phyloP scores from a whole-genome alignment of 1,140 invertebrate genomes.

The Halesus radiatus region DNA sequence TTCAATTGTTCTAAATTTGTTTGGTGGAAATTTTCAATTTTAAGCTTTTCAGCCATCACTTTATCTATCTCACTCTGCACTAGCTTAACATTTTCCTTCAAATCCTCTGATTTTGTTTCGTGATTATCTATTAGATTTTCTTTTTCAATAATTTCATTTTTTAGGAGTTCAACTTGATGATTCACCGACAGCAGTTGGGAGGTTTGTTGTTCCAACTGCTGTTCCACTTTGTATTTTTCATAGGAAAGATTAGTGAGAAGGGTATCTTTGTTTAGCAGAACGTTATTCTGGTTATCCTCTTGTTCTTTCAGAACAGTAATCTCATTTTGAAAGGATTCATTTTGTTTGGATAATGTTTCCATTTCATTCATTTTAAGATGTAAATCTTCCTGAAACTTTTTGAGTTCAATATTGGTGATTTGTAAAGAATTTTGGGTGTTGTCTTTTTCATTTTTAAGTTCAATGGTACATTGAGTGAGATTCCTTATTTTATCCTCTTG shows the following conservation, averaged over 20 bases:
- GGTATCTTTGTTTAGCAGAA: background rate
- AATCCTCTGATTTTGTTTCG: background rate
- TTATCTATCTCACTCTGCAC: background rate
- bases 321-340: background rate
- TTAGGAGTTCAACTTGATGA: background rate
- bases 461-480: background rate
- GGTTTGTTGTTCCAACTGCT: background rate
- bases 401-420: background rate
- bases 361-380: conserved; percentile 6
- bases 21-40: background rate
- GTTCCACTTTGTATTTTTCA: background rate
- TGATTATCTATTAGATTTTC: background rate
- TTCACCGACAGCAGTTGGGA: background rate
- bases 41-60: background rate
- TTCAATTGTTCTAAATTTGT: background rate
- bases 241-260: background rate
- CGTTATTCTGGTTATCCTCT: too few relatives aligned
- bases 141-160: background rate
- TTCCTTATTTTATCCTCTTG: background rate
- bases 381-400: background rate
- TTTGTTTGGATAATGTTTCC: background rate
- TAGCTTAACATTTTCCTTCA: background rate
- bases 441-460: background rate
- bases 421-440: background rate
- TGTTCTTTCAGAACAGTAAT: background rate